These are phyloP conservation scores for Burhinus bistriatus DNA, from an alignment of 2,113 vertebrate species.

Conservation along the genomic window DNA sequence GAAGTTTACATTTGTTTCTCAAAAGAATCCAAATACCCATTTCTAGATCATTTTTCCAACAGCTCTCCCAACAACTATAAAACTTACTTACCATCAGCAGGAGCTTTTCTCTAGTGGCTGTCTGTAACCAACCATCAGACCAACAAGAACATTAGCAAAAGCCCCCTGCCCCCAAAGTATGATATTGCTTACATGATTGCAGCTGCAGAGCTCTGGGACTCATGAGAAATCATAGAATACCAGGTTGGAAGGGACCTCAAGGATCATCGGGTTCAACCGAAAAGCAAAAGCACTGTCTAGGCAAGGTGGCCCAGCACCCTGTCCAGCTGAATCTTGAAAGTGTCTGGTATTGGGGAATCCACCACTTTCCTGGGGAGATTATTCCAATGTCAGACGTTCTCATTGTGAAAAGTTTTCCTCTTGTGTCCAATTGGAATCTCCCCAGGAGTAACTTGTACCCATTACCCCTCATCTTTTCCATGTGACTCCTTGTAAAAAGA, in stretches of 20 bases:
- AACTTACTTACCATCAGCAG: neutral
- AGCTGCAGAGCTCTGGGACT: neutral
- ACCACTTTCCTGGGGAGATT: neutral
- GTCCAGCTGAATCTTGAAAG: neutral
- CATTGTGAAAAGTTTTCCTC: neutral
- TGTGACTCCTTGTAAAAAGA: neutral
- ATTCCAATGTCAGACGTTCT: too few species aligned
- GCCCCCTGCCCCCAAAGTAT: too few species aligned
- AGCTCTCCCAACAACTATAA: neutral
- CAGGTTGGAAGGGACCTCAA: neutral
- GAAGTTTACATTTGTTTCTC: neutral
- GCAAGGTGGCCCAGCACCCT: neutral
- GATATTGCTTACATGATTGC: accelerated
- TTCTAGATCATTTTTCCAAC: neutral
- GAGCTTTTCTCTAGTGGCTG: neutral
- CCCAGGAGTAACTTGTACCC: neutral
- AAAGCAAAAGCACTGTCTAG: neutral
- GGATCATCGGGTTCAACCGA: neutral
- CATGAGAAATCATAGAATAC: neutral
- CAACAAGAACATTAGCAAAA: neutral
- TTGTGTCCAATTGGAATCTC: neutral
- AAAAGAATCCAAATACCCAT: neutral
- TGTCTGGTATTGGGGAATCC: neutral
- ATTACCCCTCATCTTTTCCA: neutral
- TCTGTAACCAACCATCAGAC: neutral